Base-by-base conservation (phyloP, 2,797 vertebrate genomes). In the Macropus fuliginosus region DNA sequence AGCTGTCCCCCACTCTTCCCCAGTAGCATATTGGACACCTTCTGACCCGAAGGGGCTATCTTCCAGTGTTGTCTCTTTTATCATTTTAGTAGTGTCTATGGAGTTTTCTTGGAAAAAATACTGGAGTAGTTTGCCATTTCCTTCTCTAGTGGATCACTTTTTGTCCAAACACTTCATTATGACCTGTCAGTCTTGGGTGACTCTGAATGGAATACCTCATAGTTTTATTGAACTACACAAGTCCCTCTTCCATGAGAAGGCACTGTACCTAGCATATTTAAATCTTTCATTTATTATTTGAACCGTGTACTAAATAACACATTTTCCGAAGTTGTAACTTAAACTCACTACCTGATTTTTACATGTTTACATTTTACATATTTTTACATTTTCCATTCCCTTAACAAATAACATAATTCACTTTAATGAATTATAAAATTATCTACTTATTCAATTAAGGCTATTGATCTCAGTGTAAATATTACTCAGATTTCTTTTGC, bases 271-370 rank as follows among this genome's bases (percentile, higher is more conserved):
- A 81, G 52, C 66, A 54, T 74, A 90, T 89, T 94, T 66, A 46
- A 95, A 24, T 54, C 18, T 27, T 55, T 40, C 28, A 81, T 81
- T 81, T 81, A 46, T 81, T 46, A 81, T 81, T 81, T 81, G n/a
- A 46, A 0, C 8, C 21, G 46, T 81, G n/a, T 46, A 81, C 24
- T 81, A 46, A 81, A 10, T 46, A 92, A 89, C 93, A 91, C 59
- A 13, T 94, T 4, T 31, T 16, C 55, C 31, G 34, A 96, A 8
- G 55, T 10, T 92, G n/a, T 95, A 28, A 94, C 93, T 95, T 59
- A 90, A 66, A 92, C 90, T 93, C 95, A 96, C 55, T 91, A n/a
- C 8, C 27, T 94, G 56, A 96, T 46, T 81, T 74, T 66, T 66
- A n/a, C 5, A 14, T 59, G 13, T 27, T 94, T 94, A 97, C 90